Conservation (phyloP, 1,140 invertebrate species). For the Dendroctonus ponderosae region DNA sequence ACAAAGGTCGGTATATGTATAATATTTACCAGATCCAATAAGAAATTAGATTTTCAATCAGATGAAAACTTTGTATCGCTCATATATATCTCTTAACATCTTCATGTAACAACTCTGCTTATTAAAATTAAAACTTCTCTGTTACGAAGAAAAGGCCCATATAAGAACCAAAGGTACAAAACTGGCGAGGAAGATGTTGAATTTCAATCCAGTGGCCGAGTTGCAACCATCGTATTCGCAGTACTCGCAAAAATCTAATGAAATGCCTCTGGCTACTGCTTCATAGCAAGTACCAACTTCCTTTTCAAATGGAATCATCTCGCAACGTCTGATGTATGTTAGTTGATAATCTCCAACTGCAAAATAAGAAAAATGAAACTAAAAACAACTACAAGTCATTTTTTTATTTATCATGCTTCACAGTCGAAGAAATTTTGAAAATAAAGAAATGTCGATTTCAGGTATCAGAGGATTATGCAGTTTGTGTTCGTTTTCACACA, state of each 20-base stretch:
- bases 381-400: too few species aligned
- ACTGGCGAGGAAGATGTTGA: slow-evolving; percentile 30
- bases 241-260: slow-evolving; percentile 55
- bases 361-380: slow-evolving; percentile 7
- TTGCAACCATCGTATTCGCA: slow-evolving; percentile 48
- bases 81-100: too few species aligned
- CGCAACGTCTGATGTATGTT: slow-evolving; percentile 51
- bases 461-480: too few species aligned
- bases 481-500: too few species aligned
- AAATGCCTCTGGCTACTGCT: slow-evolving; percentile 52
- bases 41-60: too few species aligned
- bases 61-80: too few species aligned
- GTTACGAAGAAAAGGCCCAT: slow-evolving; percentile 7
- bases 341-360: slow-evolving; percentile 32
- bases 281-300: slow-evolving; percentile 54
- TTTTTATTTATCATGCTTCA: too few species aligned
- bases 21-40: too few species aligned
- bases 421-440: too few species aligned
- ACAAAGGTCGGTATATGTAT: too few species aligned
- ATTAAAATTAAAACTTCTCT: background rate
- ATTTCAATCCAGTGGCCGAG: slow-evolving; percentile 35
- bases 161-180: slow-evolving; percentile 29
- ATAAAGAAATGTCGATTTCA: too few species aligned
- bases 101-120: background rate
- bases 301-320: slow-evolving; percentile 57